phyloP scores from a whole-genome alignment of 1,140 invertebrate species.

The Hesperophylax magnus region DNA sequence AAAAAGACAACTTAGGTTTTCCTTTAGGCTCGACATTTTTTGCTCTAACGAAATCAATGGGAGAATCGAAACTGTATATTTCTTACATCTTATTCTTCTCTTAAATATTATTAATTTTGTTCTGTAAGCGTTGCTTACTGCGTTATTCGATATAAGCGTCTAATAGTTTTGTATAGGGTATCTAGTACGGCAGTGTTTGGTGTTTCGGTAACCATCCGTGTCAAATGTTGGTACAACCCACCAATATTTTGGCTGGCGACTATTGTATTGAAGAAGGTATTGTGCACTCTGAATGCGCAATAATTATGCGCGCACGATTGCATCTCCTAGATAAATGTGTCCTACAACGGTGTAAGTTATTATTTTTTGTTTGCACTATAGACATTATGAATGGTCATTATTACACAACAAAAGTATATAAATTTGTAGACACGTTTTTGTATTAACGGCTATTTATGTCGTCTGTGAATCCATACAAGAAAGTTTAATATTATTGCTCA shows the following conservation, averaged over 20 bases:
- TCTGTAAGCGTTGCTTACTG: too few species aligned
- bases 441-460: not conserved
- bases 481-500: too few species aligned
- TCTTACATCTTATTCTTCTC: too few species aligned
- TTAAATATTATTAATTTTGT: too few species aligned
- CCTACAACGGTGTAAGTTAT: not conserved
- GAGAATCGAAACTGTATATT: too few species aligned
- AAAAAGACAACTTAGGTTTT: too few species aligned
- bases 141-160: too few species aligned
- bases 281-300: constrained; percentile 15
- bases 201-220: constrained; percentile 47
- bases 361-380: not conserved
- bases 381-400: constrained; percentile 8
- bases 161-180: constrained; percentile 20
- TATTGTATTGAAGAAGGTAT: constrained; percentile 15
- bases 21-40: too few species aligned
- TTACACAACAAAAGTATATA: not conserved
- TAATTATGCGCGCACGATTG: constrained; percentile 19
- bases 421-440: not conserved
- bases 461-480: too few species aligned
- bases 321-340: constrained; percentile 7
- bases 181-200: constrained; percentile 27
- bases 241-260: constrained; percentile 35
- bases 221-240: constrained; percentile 41
- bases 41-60: too few species aligned